Conservation (phyloP, 2,113 vertebrate species). For the Actenoides lindsayi region DNA sequence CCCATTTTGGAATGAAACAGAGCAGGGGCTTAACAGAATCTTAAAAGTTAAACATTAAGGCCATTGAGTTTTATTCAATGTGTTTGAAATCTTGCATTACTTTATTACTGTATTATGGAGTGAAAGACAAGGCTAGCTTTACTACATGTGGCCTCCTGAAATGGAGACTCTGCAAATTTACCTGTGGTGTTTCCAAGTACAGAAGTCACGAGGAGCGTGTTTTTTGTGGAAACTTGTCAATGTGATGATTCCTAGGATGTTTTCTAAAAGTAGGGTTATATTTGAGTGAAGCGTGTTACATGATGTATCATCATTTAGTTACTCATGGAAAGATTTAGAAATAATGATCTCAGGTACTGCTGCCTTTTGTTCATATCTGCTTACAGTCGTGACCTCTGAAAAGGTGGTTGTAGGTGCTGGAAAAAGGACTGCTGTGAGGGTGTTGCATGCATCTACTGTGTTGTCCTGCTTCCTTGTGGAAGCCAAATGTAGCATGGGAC, state of each 20-base stretch:
- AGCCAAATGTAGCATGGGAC: background rate
- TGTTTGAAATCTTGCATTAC: background rate
- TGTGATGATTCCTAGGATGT: background rate
- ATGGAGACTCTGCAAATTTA: background rate
- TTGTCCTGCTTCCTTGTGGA: background rate
- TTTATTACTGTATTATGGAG: background rate
- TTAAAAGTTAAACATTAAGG: background rate
- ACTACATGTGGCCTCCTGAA: background rate
- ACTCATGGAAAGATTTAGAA: background rate
- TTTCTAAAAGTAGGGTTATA: background rate
- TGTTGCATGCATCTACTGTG: rapidly evolving
- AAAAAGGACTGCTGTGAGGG: background rate
- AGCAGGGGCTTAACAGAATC: background rate
- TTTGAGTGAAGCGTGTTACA: background rate
- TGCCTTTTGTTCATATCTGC: background rate
- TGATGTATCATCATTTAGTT: background rate
- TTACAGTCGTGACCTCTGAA: background rate
- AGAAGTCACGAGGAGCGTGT: background rate
- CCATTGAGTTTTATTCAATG: background rate
- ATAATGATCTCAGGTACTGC: background rate
- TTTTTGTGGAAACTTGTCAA: background rate
- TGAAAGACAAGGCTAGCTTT: background rate
- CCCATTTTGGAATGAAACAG: background rate
- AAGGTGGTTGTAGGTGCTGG: background rate
- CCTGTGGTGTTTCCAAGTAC: background rate